phyloP scores from a whole-genome alignment of 2,113 vertebrate species.

The Sardina pilchardus region DNA sequence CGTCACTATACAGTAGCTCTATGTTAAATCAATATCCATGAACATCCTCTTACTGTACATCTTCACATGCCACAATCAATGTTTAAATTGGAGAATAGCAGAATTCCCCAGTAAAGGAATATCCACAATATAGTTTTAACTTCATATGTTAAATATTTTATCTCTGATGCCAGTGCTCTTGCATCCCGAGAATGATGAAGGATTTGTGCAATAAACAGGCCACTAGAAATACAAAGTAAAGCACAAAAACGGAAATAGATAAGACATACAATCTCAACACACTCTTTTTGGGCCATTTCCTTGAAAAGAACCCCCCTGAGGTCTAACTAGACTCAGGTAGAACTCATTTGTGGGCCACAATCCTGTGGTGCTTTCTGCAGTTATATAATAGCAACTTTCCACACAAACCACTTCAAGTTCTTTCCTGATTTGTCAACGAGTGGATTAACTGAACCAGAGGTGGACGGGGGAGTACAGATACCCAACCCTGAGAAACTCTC shows the following conservation, averaged over 20 bases:
- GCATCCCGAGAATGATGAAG: background rate
- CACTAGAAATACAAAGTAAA: background rate
- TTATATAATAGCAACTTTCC: background rate
- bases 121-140: background rate
- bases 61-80: background rate
- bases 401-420: background rate
- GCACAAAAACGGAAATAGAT: background rate
- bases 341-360: background rate
- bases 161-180: background rate
- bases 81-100: background rate
- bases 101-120: background rate
- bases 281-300: background rate
- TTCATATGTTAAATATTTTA: too few relatives aligned
- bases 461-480: conserved; percentile 63
- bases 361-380: background rate
- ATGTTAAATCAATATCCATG: background rate
- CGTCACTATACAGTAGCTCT: background rate
- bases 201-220: background rate
- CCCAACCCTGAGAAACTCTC: conserved; percentile 79
- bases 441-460: conserved; percentile 72
- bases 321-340: background rate
- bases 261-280: background rate
- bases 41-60: background rate
- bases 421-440: conserved; percentile 58
- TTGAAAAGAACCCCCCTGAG: background rate